Evolutionary conservation across 2,797 vertebrate species (phyloP).

Genomic region (Sebastes trivittatus): DNA sequence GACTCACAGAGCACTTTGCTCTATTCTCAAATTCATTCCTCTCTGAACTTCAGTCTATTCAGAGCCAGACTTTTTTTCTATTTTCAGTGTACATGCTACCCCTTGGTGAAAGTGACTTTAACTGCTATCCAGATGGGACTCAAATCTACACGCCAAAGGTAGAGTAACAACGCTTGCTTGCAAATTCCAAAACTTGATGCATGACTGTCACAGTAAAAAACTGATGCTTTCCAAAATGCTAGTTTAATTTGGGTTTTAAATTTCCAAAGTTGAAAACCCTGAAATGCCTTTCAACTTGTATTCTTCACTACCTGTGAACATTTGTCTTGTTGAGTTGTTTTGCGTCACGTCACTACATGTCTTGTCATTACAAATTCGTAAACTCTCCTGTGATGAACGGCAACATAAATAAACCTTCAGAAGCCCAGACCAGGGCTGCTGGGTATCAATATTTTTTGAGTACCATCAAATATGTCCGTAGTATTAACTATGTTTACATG

Average conservation of each 20-base stretch:
- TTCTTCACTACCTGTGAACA: background rate
- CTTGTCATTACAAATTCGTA: background rate
- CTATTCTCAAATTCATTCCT: background rate
- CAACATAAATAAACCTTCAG: background rate
- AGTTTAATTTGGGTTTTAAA: background rate
- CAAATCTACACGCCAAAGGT: background rate
- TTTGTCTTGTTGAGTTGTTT: background rate
- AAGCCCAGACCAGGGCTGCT: background rate
- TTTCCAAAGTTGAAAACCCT: background rate
- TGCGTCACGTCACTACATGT: background rate
- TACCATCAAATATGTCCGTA: background rate
- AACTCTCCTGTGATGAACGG: background rate
- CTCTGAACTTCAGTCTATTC: background rate
- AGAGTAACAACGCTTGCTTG: background rate
- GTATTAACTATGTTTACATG: background rate
- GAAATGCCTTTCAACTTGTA: background rate
- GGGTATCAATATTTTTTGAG: background rate
- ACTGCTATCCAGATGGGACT: background rate
- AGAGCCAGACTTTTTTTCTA: background rate
- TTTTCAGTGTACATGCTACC: background rate
- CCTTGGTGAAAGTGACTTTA: background rate
- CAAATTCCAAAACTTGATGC: background rate
- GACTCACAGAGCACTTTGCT: background rate
- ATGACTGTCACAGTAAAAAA: background rate
- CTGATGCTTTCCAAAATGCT: background rate